phyloP scores from a whole-genome alignment of 1,140 invertebrate species.

The Lethrus apterus region DNA sequence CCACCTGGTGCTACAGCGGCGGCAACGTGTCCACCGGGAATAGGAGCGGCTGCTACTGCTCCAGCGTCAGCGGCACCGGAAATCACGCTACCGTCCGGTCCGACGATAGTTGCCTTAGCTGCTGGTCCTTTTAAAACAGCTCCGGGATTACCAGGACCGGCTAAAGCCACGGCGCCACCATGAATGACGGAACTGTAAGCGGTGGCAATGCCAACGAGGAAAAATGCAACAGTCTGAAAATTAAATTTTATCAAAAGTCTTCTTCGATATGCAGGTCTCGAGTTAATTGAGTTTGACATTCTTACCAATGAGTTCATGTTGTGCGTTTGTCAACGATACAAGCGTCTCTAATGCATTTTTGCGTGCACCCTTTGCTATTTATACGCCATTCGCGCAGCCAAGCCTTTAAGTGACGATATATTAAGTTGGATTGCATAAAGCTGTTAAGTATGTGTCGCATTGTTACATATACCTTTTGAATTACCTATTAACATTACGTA shows the following conservation, averaged over 20 bases:
- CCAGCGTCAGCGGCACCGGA: constrained; percentile 8
- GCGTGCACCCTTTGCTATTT: constrained; percentile 2
- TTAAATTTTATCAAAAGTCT: neutral
- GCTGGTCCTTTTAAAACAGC: constrained; percentile 15
- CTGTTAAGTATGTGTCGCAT: too few species aligned
- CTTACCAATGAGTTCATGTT: constrained; percentile 11
- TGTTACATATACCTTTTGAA: too few species aligned
- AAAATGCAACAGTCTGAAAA: constrained; percentile 9
- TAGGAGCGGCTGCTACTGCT: constrained; percentile 11
- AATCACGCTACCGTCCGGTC: constrained; percentile 15
- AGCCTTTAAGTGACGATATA: constrained; percentile 2
- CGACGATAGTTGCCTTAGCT: neutral
- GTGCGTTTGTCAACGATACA: neutral
- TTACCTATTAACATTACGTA: too few species aligned
- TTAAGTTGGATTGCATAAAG: too few species aligned
- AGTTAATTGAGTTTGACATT: neutral
- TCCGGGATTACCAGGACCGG: constrained; percentile 12
- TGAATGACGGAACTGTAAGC: neutral
- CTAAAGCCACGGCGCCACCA: constrained; percentile 1
- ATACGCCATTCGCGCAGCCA: constrained; percentile 2
- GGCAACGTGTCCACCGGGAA: constrained; percentile 9
- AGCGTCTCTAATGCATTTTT: neutral
- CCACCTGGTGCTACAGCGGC: constrained; percentile 14
- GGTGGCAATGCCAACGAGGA: neutral
- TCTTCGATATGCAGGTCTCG: neutral